A percentile compares a stretch with the other conserved stretches of the same genome.
Conservation (phyloP, 2,113 vertebrate species). For the Ivindomyrus marchei region DNA sequence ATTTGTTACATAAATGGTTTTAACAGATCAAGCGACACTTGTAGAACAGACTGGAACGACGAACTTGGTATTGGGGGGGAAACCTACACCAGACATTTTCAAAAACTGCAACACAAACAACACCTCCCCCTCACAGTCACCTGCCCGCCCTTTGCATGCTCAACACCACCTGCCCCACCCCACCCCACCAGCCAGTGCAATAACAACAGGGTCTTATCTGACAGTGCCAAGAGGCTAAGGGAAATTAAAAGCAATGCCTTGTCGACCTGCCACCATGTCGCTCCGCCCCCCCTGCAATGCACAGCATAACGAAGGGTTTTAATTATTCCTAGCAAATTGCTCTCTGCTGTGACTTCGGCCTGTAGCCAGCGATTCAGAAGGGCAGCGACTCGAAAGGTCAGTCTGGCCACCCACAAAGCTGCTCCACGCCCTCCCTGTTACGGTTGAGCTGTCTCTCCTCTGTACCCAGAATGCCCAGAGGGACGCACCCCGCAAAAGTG, state of each 20-base stretch:
- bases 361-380: constrained; percentile 15
- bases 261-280: constrained; percentile 23
- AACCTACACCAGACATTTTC: too few relatives aligned
- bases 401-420: neutral
- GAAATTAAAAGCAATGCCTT: constrained; percentile 20
- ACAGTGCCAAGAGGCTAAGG: neutral
- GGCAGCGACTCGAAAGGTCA: neutral
- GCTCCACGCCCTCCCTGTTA: neutral
- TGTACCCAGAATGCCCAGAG: neutral
- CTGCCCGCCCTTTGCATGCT: neutral
- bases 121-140: neutral
- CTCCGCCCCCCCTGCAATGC: constrained; percentile 37
- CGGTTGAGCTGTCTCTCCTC: neutral
- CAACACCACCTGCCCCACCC: neutral
- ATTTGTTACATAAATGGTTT: constrained; percentile 11
- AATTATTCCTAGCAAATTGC: constrained; percentile 52
- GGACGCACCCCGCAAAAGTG: neutral
- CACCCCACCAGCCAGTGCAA: neutral
- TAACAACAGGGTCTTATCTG: neutral
- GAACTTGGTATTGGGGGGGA: neutral
- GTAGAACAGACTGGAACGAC: neutral
- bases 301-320: constrained; percentile 50
- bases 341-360: constrained; percentile 40
- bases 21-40: neutral
- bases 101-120: neutral